Evolutionary conservation across 2,113 vertebrate genomes (phyloP), one percentile per base, ranked within the genome.

Genomic region (Clinocottus analis): DNA sequence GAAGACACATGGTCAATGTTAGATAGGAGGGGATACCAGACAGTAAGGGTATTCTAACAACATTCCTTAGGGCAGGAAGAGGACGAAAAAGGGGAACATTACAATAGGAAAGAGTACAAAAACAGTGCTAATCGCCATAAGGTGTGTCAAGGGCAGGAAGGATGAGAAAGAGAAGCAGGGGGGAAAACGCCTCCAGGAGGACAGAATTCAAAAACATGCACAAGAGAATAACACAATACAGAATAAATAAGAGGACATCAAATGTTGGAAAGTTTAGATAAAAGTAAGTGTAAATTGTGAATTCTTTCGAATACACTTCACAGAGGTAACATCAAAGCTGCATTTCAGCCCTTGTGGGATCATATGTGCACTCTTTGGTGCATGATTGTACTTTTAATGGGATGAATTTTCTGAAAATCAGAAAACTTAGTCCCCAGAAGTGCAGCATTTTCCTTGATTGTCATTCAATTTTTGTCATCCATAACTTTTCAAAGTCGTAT

Each of bases 121-220:
- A 83, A 87, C 65, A 87, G 62, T 75, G 76, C 79, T 70, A 68
- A 61, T 86, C 16, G n/a, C 62, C 61, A 78, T 75, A 67, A 73
- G 75, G 87, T 88, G 70, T 56, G 87, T 89, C 84, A 86, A 94
- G 93, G 93, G 93, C 92, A 91, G 80, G 79, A 91, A 91, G 94
- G 96, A 95, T 95, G 96, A 96, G 96, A 96, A 96, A 95, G 96
- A 94, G 95, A 92, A 95, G 84, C 90, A 93, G 91, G 91, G 91
- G 91, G 89, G 74, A 79, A 83, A 60, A 87, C 49, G 59, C 75
- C 90, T 91, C 88, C 84, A 82, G 82, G 80, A 10, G 73, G 62
- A 70, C 68, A 91, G 58, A 58, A 77, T 79, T 65, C 53, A 33
- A 72, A 5, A 27, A 29, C 31, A 68, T 61, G 60, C 33, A 29